These are phyloP conservation scores for Anguilla pacifica DNA, from an alignment of 2,797 vertebrate genomes.

Conservation along the genomic window DNA sequence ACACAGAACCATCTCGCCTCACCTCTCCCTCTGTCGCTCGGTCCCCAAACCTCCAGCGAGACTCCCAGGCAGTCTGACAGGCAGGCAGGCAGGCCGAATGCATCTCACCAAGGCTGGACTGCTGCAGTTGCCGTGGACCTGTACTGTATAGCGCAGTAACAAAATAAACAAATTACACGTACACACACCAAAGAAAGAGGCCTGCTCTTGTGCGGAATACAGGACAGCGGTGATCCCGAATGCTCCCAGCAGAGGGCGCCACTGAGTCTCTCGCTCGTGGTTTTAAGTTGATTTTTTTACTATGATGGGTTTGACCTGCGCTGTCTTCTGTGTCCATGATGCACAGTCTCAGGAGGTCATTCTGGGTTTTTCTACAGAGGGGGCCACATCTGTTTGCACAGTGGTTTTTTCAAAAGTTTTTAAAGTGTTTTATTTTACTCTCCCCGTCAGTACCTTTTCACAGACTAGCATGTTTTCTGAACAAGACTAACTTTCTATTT, in stretches of 20 bases:
- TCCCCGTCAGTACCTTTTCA: constrained; percentile 18
- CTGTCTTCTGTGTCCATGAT: not conserved
- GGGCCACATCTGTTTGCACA: not conserved
- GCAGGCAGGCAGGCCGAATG: not conserved
- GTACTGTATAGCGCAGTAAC: not conserved
- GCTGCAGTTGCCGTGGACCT: not conserved
- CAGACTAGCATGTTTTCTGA: constrained; percentile 23
- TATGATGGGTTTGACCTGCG: not conserved
- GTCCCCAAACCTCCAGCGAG: not conserved
- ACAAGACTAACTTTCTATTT: not conserved
- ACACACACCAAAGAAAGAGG: not conserved
- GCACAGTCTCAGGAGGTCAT: constrained; percentile 14
- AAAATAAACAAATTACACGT: not conserved
- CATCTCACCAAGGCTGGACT: no score
- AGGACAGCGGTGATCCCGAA: not conserved
- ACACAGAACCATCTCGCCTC: not conserved
- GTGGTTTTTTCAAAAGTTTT: not conserved
- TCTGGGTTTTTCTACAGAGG: not conserved
- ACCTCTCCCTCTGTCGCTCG: constrained; percentile 12
- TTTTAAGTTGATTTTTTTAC: not conserved
- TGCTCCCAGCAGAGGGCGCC: not conserved
- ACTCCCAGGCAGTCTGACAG: not conserved
- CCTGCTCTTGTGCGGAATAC: not conserved
- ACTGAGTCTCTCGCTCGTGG: not conserved
- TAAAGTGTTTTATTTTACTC: constrained; percentile 17